Evolutionary conservation across 2,888 invertebrate species (phyloP).

Genomic region (Parnassius orleans): DNA sequence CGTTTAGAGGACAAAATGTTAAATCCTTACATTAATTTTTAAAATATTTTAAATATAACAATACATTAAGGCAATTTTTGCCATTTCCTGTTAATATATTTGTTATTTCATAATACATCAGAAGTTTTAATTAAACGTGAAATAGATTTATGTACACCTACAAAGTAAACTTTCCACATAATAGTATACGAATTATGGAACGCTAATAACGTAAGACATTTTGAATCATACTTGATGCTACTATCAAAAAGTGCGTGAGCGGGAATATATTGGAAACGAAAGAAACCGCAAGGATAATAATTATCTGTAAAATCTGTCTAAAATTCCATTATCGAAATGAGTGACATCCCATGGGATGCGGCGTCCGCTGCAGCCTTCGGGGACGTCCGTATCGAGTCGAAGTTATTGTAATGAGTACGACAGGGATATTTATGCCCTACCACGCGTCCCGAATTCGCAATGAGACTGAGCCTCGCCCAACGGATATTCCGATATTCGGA

Average conservation of each 20-base stretch:
- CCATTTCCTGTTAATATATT: too few species aligned
- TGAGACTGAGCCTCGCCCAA: slow-evolving; percentile 43
- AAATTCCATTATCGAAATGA: slow-evolving; percentile 71
- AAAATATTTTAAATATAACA: too few species aligned
- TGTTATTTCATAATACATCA: too few species aligned
- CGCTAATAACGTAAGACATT: neutral
- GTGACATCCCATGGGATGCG: slow-evolving; percentile 65
- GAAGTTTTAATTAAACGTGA: too few species aligned
- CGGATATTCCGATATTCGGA: slow-evolving; percentile 51
- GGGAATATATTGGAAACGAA: slow-evolving; percentile 15
- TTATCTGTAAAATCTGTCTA: slow-evolving; percentile 55
- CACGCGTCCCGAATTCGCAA: slow-evolving; percentile 73
- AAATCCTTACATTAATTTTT: too few species aligned
- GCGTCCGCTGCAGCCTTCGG: slow-evolving; percentile 61
- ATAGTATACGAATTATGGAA: too few species aligned
- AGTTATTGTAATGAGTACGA: slow-evolving; percentile 77
- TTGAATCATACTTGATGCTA: neutral
- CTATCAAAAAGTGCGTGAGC: slow-evolving; percentile 8
- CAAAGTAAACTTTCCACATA: too few species aligned
- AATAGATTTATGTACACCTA: too few species aligned
- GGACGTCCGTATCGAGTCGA: slow-evolving; percentile 60
- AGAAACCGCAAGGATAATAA: slow-evolving; percentile 45
- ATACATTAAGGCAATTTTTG: too few species aligned
- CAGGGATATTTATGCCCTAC: slow-evolving; percentile 76
- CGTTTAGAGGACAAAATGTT: too few species aligned